Percentiles rank a stretch among this genome's conserved stretches.
Conservation (phyloP, 2,113 vertebrate genomes). For the Caranx ignobilis region DNA sequence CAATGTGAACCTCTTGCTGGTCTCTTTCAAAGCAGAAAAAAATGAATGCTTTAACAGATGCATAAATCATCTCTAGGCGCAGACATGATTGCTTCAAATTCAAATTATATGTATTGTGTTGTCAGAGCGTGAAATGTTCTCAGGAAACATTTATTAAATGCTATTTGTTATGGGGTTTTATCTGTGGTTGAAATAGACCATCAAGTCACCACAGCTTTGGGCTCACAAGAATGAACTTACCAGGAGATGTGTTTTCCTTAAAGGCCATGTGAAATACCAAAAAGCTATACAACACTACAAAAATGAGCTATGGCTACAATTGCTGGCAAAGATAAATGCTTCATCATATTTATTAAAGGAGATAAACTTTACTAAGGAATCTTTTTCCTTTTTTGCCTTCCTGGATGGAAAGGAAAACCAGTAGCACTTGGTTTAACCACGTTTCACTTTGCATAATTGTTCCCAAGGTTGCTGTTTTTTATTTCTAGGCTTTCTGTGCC, state of each 20-base stretch:
- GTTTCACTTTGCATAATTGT: slow-evolving; percentile 84
- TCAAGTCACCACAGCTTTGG: slow-evolving; percentile 57
- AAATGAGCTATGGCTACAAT: slow-evolving; percentile 47
- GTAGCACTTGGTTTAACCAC: slow-evolving; percentile 83
- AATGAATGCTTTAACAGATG: slow-evolving; percentile 15
- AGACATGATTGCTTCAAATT: slow-evolving; percentile 39
- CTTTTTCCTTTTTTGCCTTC: slow-evolving; percentile 50
- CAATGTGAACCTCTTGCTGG: background rate
- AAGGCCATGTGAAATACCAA: slow-evolving; percentile 34
- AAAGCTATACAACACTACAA: slow-evolving; percentile 41
- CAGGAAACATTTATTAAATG: slow-evolving; percentile 49
- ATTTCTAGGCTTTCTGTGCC: slow-evolving; percentile 77
- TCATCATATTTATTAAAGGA: slow-evolving; percentile 68
- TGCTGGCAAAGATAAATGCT: slow-evolving; percentile 58
- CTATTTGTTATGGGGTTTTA: slow-evolving; percentile 55
- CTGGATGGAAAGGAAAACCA: slow-evolving; percentile 77
- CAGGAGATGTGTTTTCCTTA: slow-evolving; percentile 26
- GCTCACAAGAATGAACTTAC: slow-evolving; percentile 38
- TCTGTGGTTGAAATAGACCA: slow-evolving; percentile 69
- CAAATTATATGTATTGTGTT: slow-evolving; percentile 22
- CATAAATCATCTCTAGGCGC: slow-evolving; percentile 8
- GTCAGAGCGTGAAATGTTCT: slow-evolving; percentile 17
- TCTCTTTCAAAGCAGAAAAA: slow-evolving; percentile 7
- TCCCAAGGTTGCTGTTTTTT: slow-evolving; percentile 83
- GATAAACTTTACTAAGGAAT: slow-evolving; percentile 67